Percentiles rank a stretch among this genome's conserved stretches.
Evolutionary conservation across 1,140 invertebrate genomes (phyloP).

Genomic region (Amyelois transitella): DNA sequence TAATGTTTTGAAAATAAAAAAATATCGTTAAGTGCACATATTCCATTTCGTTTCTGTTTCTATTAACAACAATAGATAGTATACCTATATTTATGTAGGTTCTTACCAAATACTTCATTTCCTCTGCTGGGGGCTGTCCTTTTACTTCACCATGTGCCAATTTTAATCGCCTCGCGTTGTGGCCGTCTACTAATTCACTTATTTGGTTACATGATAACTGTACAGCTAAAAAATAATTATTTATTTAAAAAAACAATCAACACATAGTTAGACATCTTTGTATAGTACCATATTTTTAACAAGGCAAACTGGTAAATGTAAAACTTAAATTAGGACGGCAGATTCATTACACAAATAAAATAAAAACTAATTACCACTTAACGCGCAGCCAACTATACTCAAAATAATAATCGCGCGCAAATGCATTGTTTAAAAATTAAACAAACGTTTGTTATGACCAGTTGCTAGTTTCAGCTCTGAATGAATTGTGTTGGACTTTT

Average conservation of each 20-base stretch:
- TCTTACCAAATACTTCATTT: constrained; percentile 59
- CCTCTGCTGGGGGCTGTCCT: constrained; percentile 41
- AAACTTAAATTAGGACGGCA: no score
- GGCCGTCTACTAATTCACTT: constrained; percentile 41
- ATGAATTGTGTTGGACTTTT: not conserved
- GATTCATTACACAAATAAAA: no score
- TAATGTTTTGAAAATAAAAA: no score
- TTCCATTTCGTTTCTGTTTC: no score
- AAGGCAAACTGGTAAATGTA: no score
- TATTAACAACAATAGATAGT: no score
- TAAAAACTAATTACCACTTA: not conserved
- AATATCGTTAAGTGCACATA: no score
- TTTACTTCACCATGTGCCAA: constrained; percentile 36
- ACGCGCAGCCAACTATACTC: not conserved
- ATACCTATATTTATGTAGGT: no score
- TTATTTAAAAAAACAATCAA: not conserved
- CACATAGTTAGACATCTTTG: no score
- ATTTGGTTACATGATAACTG: constrained; percentile 43
- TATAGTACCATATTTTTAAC: no score
- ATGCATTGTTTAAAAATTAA: not conserved
- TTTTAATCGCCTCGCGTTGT: constrained; percentile 36
- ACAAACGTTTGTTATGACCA: not conserved
- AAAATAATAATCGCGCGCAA: not conserved
- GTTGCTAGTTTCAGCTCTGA: not conserved
- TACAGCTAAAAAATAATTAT: constrained; percentile 29